Percentiles rank a stretch among this genome's conserved stretches.
phyloP scores from a whole-genome alignment of 2,888 invertebrate species.

The Cephus pygmeus region DNA sequence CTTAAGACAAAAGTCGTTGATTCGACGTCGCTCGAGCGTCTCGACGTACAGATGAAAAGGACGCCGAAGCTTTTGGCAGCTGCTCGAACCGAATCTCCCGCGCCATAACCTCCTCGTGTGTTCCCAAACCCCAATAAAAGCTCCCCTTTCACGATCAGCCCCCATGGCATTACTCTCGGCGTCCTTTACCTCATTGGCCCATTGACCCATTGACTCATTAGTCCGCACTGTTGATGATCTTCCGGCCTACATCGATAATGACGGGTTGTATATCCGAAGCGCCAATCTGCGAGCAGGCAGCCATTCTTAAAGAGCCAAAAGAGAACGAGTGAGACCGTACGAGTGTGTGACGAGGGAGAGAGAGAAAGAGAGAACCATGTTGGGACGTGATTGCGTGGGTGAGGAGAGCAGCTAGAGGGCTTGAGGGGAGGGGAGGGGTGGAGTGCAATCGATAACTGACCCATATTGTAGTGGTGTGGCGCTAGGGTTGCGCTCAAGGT shows the following conservation, averaged over 20 bases:
- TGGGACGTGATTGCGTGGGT: neutral
- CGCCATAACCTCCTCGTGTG: neutral
- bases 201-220: neutral
- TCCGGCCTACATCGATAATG: neutral
- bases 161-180: neutral
- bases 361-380: neutral
- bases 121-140: neutral
- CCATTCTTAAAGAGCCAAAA: neutral
- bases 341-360: neutral
- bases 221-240: neutral
- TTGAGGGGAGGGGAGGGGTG: constrained; percentile 10
- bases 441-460: constrained; percentile 61
- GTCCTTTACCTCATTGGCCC: neutral
- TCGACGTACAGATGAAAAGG: neutral
- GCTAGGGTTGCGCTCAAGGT: neutral
- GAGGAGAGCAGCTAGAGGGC: neutral
- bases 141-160: neutral
- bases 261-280: neutral
- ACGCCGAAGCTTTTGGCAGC: neutral
- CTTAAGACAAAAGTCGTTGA: neutral
- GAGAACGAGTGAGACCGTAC: neutral
- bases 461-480: constrained; percentile 49
- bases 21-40: neutral
- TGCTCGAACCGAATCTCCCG: neutral
- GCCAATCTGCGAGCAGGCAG: neutral